Percentiles rank a stretch among this genome's conserved stretches.
phyloP scores from a whole-genome alignment of 2,888 invertebrate genomes.

The Noctua pronuba region DNA sequence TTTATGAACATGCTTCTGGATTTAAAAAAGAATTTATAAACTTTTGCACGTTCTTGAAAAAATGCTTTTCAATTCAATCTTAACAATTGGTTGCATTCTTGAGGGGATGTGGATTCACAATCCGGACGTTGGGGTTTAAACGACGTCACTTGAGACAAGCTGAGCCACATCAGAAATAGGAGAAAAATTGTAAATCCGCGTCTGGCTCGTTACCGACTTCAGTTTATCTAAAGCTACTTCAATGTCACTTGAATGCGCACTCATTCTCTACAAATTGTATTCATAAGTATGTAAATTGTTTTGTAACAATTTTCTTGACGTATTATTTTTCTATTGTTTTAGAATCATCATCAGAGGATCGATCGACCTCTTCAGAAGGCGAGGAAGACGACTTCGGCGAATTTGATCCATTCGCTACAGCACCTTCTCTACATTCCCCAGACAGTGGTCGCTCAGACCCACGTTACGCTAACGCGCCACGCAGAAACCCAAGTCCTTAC shows the following conservation, averaged over 20 bases:
- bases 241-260: slow-evolving; percentile 18
- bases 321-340: slow-evolving; percentile 72
- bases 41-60: slow-evolving; percentile 51
- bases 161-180: slow-evolving; percentile 75
- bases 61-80: slow-evolving; percentile 59
- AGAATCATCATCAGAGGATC: slow-evolving; percentile 87
- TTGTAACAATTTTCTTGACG: not conserved
- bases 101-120: slow-evolving; percentile 71
- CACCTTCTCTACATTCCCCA: slow-evolving; percentile 92
- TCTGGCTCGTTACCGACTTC: slow-evolving; percentile 76
- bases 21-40: slow-evolving; percentile 48
- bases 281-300: slow-evolving; percentile 3
- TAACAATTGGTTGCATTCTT: slow-evolving; percentile 74
- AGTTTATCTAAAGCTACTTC: slow-evolving; percentile 68
- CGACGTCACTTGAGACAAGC: slow-evolving; percentile 78
- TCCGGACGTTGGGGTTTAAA: slow-evolving; percentile 79
- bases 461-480: slow-evolving; percentile 89
- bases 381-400: slow-evolving; percentile 91
- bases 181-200: slow-evolving; percentile 72
- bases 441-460: slow-evolving; percentile 92
- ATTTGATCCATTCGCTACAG: slow-evolving; percentile 87
- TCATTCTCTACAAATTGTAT: not conserved
- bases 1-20: slow-evolving; percentile 45
- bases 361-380: slow-evolving; percentile 89
- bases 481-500: slow-evolving; percentile 95